Conservation (phyloP, 2,113 vertebrate genomes). For the Trogon melanurus region DNA sequence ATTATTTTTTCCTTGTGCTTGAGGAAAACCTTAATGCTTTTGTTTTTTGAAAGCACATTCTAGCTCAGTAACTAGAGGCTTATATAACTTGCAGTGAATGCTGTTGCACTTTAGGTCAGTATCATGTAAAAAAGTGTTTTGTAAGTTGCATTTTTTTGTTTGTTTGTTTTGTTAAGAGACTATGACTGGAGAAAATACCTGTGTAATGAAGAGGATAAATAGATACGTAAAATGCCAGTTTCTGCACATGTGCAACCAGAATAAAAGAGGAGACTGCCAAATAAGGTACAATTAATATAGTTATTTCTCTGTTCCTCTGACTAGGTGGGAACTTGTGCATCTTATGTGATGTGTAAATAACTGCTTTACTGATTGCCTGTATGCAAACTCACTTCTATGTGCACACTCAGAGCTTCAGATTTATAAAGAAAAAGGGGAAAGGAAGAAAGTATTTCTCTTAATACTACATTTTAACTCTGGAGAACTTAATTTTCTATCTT, state of each 20-base stretch:
- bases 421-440: background rate
- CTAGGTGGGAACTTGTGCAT: background rate
- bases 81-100: background rate
- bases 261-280: background rate
- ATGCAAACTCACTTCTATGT: background rate
- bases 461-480: background rate
- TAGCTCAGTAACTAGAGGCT: background rate
- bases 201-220: background rate
- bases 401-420: background rate
- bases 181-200: background rate
- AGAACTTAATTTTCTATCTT: background rate
- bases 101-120: background rate
- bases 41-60: background rate
- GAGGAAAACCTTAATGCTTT: background rate
- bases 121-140: background rate
- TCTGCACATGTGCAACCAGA: background rate
- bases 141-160: background rate
- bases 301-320: background rate
- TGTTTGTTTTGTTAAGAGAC: background rate
- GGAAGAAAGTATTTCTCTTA: background rate
- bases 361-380: background rate
- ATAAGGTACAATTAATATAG: background rate
- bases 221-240: background rate
- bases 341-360: background rate
- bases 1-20: background rate